These are phyloP conservation scores for Parnassius apollo DNA, from an alignment of 2,888 invertebrate species.

Conservation along the genomic window DNA sequence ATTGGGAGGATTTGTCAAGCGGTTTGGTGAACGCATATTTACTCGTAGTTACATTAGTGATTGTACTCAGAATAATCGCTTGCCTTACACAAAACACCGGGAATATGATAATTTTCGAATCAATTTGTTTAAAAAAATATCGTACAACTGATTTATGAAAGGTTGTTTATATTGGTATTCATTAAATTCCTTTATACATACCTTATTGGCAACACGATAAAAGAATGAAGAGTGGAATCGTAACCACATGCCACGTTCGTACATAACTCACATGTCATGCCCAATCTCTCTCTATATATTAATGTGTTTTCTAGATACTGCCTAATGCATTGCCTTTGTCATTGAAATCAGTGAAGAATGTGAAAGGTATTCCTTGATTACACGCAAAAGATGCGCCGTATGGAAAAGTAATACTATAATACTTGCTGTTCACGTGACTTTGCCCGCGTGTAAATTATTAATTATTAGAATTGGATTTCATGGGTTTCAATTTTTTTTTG, in stretches of 20 bases:
- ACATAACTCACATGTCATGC: slow-evolving; percentile 26
- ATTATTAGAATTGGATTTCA: no score
- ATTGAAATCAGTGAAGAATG: slow-evolving; percentile 24
- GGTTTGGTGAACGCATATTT: no score
- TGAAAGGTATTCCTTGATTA: slow-evolving; percentile 22
- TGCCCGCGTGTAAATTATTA: no score
- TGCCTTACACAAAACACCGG: no score
- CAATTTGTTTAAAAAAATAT: no score
- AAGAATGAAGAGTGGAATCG: slow-evolving; percentile 2
- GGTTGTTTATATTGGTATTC: slow-evolving; percentile 7
- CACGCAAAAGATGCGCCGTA: neutral
- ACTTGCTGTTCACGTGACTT: no score
- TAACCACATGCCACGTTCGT: slow-evolving; percentile 6
- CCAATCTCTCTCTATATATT: slow-evolving; percentile 27
- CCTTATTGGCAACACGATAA: slow-evolving; percentile 20
- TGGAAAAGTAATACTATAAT: no score
- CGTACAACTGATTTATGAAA: slow-evolving; percentile 8
- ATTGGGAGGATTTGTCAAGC: no score
- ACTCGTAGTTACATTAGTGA: no score
- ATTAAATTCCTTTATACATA: slow-evolving; percentile 10
- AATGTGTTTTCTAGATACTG: slow-evolving; percentile 28
- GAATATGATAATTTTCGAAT: no score
- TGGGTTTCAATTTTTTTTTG: no score
- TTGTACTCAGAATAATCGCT: no score
- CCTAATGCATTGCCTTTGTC: slow-evolving; percentile 28